phyloP scores from a whole-genome alignment of 2,888 invertebrate genomes.

The Proisotoma minuta region DNA sequence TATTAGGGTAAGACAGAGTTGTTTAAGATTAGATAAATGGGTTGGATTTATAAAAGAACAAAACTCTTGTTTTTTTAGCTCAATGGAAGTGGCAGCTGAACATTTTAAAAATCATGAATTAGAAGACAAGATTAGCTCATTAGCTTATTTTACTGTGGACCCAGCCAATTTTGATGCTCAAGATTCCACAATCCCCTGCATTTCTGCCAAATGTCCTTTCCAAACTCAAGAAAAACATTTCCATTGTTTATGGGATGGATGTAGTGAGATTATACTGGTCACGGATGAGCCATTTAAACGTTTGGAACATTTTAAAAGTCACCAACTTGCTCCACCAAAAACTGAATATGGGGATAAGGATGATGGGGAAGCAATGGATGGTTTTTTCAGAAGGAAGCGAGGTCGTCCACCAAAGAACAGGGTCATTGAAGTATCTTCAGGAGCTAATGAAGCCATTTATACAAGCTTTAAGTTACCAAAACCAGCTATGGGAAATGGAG shows the following conservation, averaged over 20 bases:
- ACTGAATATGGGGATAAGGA: constrained; percentile 30
- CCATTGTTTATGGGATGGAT: constrained; percentile 86
- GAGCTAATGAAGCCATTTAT: constrained; percentile 67
- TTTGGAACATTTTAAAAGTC: constrained; percentile 74
- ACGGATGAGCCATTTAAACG: constrained; percentile 74
- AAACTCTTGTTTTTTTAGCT: constrained; percentile 46
- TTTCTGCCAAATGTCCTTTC: constrained; percentile 61
- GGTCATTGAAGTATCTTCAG: constrained; percentile 64
- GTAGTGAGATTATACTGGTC: constrained; percentile 69
- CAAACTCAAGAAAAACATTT: constrained; percentile 76
- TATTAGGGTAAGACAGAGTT: constrained; percentile 55
- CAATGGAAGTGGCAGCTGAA: constrained; percentile 67
- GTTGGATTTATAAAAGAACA: not conserved
- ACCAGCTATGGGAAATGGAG: constrained; percentile 49
- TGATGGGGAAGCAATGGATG: constrained; percentile 57
- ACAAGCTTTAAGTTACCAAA: constrained; percentile 89
- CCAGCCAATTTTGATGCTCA: constrained; percentile 52
- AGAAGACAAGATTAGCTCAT: constrained; percentile 78
- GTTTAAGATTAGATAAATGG: not conserved
- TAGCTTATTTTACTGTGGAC: constrained; percentile 64
- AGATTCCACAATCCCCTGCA: constrained; percentile 47
- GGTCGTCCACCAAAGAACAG: constrained; percentile 96
- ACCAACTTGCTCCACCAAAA: constrained; percentile 66
- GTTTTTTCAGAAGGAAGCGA: constrained; percentile 85
- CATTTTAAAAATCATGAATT: constrained; percentile 84